Conservation (phyloP, 2,888 invertebrate genomes). For the Sthenelais limicola region DNA sequence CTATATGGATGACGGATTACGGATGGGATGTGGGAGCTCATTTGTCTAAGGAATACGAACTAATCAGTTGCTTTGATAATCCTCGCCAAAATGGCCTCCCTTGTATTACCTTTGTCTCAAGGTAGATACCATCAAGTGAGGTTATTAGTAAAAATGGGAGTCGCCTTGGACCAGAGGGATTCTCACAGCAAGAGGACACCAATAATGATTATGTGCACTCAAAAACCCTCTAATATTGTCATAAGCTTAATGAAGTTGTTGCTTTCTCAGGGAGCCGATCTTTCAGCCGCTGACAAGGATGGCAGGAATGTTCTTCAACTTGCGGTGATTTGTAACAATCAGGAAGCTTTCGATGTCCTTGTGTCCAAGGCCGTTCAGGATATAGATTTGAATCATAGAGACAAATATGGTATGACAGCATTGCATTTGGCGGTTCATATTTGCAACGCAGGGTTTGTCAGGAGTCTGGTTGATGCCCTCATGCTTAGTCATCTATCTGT, state of each 20-base stretch:
- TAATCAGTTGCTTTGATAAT: too few species aligned
- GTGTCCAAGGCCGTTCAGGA: conserved; percentile 7
- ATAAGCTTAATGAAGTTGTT: conserved; percentile 12
- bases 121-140: conserved; percentile 22
- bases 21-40: too few species aligned
- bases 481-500: neutral
- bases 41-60: too few species aligned
- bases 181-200: neutral
- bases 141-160: conserved; percentile 18
- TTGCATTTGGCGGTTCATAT: conserved; percentile 11
- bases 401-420: conserved; percentile 18
- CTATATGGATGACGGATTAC: too few species aligned
- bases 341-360: neutral
- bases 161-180: conserved; percentile 20
- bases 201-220: conserved; percentile 13
- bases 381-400: neutral
- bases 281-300: conserved; percentile 7
- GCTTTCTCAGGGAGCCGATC: conserved; percentile 23
- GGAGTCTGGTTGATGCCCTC: neutral
- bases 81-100: conserved; percentile 33
- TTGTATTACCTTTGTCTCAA: neutral
- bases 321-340: neutral
- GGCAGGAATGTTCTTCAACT: conserved; percentile 12
- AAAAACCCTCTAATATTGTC: neutral
- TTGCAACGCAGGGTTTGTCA: neutral